phyloP scores from a whole-genome alignment of 2,113 vertebrate species.

The Halichoeres trimaculatus region DNA sequence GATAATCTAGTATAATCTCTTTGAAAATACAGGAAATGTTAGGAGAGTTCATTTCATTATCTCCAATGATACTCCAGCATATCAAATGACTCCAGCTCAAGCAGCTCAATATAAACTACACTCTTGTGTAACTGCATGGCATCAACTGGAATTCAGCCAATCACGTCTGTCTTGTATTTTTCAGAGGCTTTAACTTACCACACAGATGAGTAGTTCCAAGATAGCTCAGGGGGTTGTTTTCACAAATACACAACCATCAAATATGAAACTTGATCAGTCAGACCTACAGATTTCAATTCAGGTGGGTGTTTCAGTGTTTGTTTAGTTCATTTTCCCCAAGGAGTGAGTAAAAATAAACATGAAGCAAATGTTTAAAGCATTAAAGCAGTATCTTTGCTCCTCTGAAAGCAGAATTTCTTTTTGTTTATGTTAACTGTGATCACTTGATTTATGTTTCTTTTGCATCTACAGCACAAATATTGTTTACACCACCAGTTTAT shows the following conservation, averaged over 20 bases:
- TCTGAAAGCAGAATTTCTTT: neutral
- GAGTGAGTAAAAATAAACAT: neutral
- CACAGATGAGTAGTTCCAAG: slow-evolving; percentile 12
- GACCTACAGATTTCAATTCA: slow-evolving; percentile 5
- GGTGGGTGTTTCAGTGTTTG: neutral
- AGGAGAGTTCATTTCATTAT: slow-evolving; percentile 32
- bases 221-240: neutral
- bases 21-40: slow-evolving; percentile 21
- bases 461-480: slow-evolving; percentile 4
- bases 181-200: slow-evolving; percentile 32
- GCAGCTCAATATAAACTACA: neutral
- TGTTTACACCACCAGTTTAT: slow-evolving; percentile 10
- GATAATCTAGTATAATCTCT: slow-evolving; percentile 46
- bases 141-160: slow-evolving; percentile 18
- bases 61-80: slow-evolving; percentile 8
- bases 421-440: neutral
- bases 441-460: slow-evolving; percentile 1
- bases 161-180: slow-evolving; percentile 25
- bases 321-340: neutral
- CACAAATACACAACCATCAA: too few species aligned
- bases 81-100: slow-evolving; percentile 6
- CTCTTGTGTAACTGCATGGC: neutral
- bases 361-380: neutral
- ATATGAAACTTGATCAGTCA: neutral
- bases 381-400: neutral